Conservation (phyloP, 2,888 invertebrate species). For the Agapetus fuscipes region DNA sequence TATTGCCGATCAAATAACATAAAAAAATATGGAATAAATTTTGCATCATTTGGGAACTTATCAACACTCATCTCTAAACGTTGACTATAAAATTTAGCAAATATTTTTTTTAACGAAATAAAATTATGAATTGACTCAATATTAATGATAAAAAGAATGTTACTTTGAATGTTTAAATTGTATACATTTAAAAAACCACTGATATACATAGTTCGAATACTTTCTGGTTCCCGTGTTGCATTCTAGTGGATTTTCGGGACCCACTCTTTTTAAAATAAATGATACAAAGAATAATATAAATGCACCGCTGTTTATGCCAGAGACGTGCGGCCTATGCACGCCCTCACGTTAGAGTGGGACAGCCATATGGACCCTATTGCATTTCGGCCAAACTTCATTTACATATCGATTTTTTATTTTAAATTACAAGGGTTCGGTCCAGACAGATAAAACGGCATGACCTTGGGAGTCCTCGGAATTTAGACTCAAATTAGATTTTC, state of each 20-base stretch:
- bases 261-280: constrained; percentile 8
- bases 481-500: constrained; percentile 7
- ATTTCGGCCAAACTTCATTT: constrained; percentile 18
- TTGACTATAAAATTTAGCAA: too few relatives aligned
- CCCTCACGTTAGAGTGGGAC: constrained; percentile 1
- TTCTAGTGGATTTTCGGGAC: neutral
- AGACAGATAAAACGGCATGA: constrained; percentile 15
- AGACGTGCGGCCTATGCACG: neutral
- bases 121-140: too few relatives aligned
- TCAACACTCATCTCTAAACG: too few relatives aligned
- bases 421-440: constrained; percentile 13
- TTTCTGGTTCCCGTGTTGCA: too few relatives aligned
- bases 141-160: too few relatives aligned
- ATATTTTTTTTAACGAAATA: too few relatives aligned
- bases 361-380: constrained; percentile 5
- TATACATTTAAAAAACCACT: too few relatives aligned
- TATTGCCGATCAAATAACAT: too few relatives aligned
- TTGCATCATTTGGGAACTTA: too few relatives aligned
- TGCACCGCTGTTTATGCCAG: constrained; percentile 6
- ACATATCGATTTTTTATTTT: constrained; percentile 19
- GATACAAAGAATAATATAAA: constrained; percentile 12
- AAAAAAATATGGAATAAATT: too few relatives aligned
- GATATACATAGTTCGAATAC: too few relatives aligned
- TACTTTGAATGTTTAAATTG: too few relatives aligned
- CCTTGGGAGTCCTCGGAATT: constrained; percentile 17